Conservation (phyloP, 1,140 invertebrate genomes). For the Bilobella aurantiaca region DNA sequence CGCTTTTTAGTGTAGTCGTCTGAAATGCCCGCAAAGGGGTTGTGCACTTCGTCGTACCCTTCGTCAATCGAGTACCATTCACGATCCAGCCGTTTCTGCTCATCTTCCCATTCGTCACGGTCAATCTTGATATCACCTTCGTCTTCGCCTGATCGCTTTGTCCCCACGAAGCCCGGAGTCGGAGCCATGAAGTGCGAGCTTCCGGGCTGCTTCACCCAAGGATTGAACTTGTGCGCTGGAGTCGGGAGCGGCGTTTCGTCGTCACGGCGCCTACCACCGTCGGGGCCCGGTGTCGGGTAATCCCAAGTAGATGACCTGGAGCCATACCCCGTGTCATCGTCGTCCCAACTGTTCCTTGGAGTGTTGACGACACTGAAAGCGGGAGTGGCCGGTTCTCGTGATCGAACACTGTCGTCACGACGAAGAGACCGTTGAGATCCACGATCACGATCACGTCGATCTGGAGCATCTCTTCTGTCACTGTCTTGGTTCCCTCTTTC, state of each 20-base stretch:
- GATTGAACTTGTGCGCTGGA: slow-evolving; percentile 73
- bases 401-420: slow-evolving; percentile 52
- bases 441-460: slow-evolving; percentile 35
- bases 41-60: slow-evolving; percentile 84
- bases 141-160: slow-evolving; percentile 43
- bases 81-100: slow-evolving; percentile 81
- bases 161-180: slow-evolving; percentile 34
- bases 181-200: slow-evolving; percentile 26
- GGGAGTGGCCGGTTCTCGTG: slow-evolving; percentile 68
- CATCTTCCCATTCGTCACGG: slow-evolving; percentile 76
- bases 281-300: slow-evolving; percentile 71
- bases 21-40: slow-evolving; percentile 81
- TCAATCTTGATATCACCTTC: slow-evolving; percentile 62
- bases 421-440: slow-evolving; percentile 42
- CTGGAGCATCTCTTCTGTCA: slow-evolving; percentile 20
- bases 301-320: slow-evolving; percentile 71
- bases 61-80: slow-evolving; percentile 96
- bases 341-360: slow-evolving; percentile 65
- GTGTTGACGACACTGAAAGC: slow-evolving; percentile 56
- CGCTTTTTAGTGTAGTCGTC: slow-evolving; percentile 83
- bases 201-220: slow-evolving; percentile 55
- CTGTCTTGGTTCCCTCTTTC: slow-evolving; percentile 10
- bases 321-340: slow-evolving; percentile 53
- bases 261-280: slow-evolving; percentile 41
- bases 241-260: slow-evolving; percentile 63